phyloP scores from a whole-genome alignment of 2,888 invertebrate species.

The Sinotaia quadrata region DNA sequence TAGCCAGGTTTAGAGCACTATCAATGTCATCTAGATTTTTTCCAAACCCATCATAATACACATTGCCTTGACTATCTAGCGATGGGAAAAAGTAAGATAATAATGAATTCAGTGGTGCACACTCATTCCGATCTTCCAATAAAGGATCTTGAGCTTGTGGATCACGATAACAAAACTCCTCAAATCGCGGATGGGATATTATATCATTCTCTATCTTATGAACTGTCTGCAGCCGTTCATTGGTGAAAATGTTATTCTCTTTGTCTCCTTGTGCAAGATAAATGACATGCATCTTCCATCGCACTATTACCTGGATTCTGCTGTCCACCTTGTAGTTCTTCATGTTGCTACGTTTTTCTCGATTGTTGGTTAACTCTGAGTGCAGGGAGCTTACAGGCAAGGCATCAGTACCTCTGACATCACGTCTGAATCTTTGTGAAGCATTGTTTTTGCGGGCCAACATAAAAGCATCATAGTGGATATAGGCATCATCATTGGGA shows the following conservation, averaged over 20 bases:
- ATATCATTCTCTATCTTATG: constrained; percentile 62
- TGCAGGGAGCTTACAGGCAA: too few species aligned
- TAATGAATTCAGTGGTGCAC: constrained; percentile 65
- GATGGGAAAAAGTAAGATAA: constrained; percentile 67
- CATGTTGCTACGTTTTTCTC: too few species aligned
- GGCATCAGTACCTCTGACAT: not conserved
- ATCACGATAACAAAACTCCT: constrained; percentile 62
- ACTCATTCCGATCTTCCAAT: constrained; percentile 48
- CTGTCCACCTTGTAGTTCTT: too few species aligned
- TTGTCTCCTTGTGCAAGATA: constrained; percentile 58
- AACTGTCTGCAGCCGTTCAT: constrained; percentile 53
- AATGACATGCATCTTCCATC: constrained; percentile 57
- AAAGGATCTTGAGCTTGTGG: constrained; percentile 45
- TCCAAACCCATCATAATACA: constrained; percentile 64
- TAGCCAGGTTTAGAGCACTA: constrained; percentile 59
- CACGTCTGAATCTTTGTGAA: constrained; percentile 11
- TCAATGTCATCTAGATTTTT: constrained; percentile 55
- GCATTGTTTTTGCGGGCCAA: constrained; percentile 41
- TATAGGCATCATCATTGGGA: constrained; percentile 63
- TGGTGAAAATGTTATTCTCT: constrained; percentile 62
- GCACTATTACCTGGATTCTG: constrained; percentile 37
- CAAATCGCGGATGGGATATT: constrained; percentile 51
- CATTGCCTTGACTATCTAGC: constrained; percentile 39
- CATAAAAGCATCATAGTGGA: constrained; percentile 56
- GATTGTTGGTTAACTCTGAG: too few species aligned